Evolutionary conservation across 2,113 vertebrate genomes (phyloP).

Genomic region (Lagenorhynchus albirostris): DNA sequence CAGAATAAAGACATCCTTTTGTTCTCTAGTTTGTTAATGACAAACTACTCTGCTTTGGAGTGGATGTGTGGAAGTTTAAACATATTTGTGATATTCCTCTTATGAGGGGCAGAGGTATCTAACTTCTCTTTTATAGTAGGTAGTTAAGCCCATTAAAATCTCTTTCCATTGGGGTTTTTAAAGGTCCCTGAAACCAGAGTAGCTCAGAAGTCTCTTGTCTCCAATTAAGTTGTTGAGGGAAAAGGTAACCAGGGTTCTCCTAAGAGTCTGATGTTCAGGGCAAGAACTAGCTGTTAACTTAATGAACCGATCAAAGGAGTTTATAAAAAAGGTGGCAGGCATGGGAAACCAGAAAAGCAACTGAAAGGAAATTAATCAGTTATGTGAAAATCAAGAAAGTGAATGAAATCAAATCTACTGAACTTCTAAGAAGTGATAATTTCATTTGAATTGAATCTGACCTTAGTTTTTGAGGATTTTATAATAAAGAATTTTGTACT

Average conservation of each 20-base stretch:
- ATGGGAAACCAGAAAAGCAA: slow-evolving; percentile 37
- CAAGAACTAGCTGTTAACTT: slow-evolving; percentile 71
- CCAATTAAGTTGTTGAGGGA: slow-evolving; percentile 73
- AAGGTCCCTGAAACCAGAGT: slow-evolving; percentile 56
- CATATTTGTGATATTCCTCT: background rate
- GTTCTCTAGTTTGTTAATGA: background rate
- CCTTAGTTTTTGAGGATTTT: slow-evolving; percentile 69
- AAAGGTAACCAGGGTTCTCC: slow-evolving; percentile 56
- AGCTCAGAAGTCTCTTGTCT: slow-evolving; percentile 61
- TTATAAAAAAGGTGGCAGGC: slow-evolving; percentile 64
- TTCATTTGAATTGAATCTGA: slow-evolving; percentile 71
- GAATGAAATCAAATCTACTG: slow-evolving; percentile 65
- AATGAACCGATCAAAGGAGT: slow-evolving; percentile 74
- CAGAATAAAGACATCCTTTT: background rate
- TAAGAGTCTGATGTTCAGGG: slow-evolving; percentile 56
- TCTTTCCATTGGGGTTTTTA: slow-evolving; percentile 50
- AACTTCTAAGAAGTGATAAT: slow-evolving; percentile 66
- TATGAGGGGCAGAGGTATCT: slow-evolving; percentile 37
- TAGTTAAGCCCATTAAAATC: slow-evolving; percentile 61
- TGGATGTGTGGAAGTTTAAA: background rate
- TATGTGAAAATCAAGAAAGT: slow-evolving; percentile 64
- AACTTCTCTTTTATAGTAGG: slow-evolving; percentile 53
- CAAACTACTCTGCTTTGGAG: background rate
- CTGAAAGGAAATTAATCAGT: slow-evolving; percentile 65
- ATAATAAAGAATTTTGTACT: slow-evolving; percentile 61